Evolutionary conservation across 1,140 invertebrate species (phyloP).

Genomic region (Anadara kagoshimensis): DNA sequence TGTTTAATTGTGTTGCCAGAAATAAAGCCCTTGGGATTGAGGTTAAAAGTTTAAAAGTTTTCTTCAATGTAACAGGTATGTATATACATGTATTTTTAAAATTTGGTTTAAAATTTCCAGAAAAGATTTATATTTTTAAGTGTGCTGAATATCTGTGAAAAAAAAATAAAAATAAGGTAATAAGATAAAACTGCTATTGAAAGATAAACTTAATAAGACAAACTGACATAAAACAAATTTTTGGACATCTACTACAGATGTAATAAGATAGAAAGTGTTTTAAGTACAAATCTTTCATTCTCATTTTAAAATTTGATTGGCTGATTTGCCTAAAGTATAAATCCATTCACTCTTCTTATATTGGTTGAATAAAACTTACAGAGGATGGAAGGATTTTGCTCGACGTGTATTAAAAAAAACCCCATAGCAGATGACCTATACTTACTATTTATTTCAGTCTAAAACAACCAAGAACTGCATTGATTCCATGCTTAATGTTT

Average conservation of each 20-base stretch:
- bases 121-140: not conserved
- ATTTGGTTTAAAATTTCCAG: not conserved
- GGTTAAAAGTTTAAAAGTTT: constrained; percentile 26
- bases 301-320: too few relatives aligned
- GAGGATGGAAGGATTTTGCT: too few relatives aligned
- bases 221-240: not conserved
- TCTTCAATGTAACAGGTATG: constrained; percentile 26
- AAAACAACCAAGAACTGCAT: too few relatives aligned
- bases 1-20: constrained; percentile 34
- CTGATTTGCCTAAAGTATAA: too few relatives aligned
- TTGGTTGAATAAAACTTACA: too few relatives aligned
- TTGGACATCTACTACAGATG: not conserved
- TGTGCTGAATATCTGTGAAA: not conserved
- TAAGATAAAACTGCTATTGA: not conserved
- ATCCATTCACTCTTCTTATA: too few relatives aligned
- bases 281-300: too few relatives aligned
- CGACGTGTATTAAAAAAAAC: too few relatives aligned
- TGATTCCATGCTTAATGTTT: too few relatives aligned
- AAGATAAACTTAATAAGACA: not conserved
- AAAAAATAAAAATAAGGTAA: not conserved
- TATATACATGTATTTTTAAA: not conserved
- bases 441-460: too few relatives aligned
- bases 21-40: constrained; percentile 19
- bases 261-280: not conserved
- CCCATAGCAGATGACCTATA: too few relatives aligned